Base-by-base conservation (phyloP, 37 sponge, comb jelly and placozoan species). In the Ephydatia muelleri region DNA sequence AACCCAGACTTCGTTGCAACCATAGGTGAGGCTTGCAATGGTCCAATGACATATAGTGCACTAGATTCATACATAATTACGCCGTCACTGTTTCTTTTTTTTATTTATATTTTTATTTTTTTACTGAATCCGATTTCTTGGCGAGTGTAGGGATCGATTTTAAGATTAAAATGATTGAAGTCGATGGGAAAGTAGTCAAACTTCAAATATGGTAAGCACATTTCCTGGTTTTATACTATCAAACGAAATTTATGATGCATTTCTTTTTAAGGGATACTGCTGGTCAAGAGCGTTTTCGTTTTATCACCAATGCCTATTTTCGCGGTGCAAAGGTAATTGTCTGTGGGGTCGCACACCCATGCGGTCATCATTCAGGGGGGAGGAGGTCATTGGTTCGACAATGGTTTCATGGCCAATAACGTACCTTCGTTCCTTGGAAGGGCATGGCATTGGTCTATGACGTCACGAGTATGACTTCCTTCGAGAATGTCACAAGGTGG, bases 221-320 rank as follows among this genome's bases (percentile, higher is more conserved):
- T 21, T 25, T 34, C 23, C 0, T 13, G 14, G 16, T 16, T 1
- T 31, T 25, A 13, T 73, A 26, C 5, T 34, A 65, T 5, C 8
- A 37, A 13, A 14, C 37, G 29, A 5, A 29, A 1, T 30, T 21
- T 5, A 3, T 77, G 21, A 6, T 29, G 28, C 37, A 57, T 21
- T 33, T 49, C 14, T 71, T 35, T 47, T 1, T 19, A 33, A 96
- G 97, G 97, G 97, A 96, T 78, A 96, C 97, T 3, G 97, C 97
- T 76, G 97, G 97, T 36, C 97, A 97, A 71, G 97, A 97, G 78
- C 47, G 97, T 26, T 97, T 97, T 83, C 97, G 94, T 83, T 94
- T 95, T 28, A 94, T 97, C 75, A 94, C 97, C 2, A 97, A 95
- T 26, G 89, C 93, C 34, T 97, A 97, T 83, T 97, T 94, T 87